Conservation (phyloP, 2,797 vertebrate genomes). For the Masticophis lateralis region DNA sequence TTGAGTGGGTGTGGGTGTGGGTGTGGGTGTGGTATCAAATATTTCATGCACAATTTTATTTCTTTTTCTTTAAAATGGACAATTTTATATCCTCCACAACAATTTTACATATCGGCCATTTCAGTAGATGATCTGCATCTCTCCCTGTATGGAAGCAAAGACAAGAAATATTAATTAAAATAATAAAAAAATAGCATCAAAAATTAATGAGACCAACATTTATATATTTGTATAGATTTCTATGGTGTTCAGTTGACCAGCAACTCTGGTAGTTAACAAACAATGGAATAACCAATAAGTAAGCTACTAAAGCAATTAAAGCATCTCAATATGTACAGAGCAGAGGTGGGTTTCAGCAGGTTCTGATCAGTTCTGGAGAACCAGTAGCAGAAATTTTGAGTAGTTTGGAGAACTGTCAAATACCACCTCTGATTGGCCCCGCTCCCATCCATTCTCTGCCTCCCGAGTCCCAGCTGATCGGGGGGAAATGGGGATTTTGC, state of each 20-base stretch:
- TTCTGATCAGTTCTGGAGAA: no score
- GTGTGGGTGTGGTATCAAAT: no score
- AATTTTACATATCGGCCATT: neutral
- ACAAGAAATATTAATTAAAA: neutral
- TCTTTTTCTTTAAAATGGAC: neutral
- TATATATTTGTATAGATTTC: neutral
- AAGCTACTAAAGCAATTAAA: neutral
- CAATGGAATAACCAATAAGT: neutral
- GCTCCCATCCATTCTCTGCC: no score
- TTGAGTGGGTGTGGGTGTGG: neutral
- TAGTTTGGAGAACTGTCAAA: no score
- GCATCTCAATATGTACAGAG: neutral
- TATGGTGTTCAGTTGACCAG: neutral
- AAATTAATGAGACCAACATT: neutral
- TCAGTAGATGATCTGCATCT: neutral
- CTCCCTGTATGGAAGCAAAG: neutral
- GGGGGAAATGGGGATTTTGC: no score
- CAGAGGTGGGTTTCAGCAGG: no score
- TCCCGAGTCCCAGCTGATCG: no score
- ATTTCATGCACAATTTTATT: no score
- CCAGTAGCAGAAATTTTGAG: no score
- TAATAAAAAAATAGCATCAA: neutral
- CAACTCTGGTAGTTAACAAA: neutral
- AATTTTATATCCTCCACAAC: neutral
- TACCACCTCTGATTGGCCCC: no score